Evolutionary conservation across 37 sponge, comb jelly and placozoan species (phyloP).

Genomic region (Beroe ovata): DNA sequence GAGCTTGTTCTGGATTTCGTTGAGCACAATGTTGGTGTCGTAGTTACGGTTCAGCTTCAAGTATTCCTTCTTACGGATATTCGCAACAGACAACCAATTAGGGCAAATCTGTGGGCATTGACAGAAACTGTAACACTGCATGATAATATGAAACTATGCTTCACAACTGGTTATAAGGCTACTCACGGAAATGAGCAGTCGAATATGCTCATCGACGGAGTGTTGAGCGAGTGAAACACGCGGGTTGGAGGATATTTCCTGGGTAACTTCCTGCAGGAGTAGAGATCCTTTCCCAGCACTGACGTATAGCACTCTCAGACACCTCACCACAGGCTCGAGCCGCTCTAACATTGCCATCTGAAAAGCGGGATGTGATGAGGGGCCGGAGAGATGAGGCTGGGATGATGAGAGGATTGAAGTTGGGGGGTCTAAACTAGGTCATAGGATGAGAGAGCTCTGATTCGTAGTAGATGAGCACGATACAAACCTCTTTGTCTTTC

Average conservation of each 20-base stretch:
- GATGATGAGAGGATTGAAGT: background rate
- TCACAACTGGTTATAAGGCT: background rate
- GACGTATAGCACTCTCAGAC: conserved; percentile 53
- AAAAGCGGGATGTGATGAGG: background rate
- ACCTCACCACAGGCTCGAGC: conserved; percentile 6
- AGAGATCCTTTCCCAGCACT: conserved; percentile 56
- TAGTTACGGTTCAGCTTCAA: conserved; percentile 40
- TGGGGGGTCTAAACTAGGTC: no score
- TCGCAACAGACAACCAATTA: conserved; percentile 1
- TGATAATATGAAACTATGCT: no score
- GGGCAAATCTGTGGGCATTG: background rate
- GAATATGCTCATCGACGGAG: conserved; percentile 20
- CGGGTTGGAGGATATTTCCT: conserved; percentile 39
- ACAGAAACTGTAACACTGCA: no score
- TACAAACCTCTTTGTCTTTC: conserved; percentile 46
- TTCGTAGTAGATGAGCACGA: background rate
- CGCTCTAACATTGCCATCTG: conserved; percentile 39
- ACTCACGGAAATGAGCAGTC: conserved; percentile 4
- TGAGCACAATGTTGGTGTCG: conserved; percentile 35
- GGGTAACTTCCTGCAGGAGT: background rate
- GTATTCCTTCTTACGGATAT: conserved; percentile 14
- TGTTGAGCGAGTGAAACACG: background rate
- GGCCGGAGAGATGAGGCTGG: background rate
- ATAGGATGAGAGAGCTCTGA: no score
- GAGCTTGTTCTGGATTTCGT: conserved; percentile 16